Evolutionary conservation across 1,140 invertebrate genomes (phyloP), one percentile per base, ranked within the genome.

Genomic region (Phortica variegata): DNA sequence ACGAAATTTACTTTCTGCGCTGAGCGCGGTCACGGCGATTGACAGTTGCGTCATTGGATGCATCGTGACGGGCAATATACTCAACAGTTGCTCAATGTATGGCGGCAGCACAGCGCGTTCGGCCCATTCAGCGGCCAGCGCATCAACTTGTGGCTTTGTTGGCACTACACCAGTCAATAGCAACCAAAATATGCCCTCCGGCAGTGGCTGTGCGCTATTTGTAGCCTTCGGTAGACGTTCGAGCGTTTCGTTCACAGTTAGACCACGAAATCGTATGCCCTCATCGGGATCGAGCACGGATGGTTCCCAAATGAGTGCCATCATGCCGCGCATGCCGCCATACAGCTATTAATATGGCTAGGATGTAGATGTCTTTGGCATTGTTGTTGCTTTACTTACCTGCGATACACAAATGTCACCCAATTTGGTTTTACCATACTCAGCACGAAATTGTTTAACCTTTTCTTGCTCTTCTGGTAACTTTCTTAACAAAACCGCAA

Each of bases 11-110:
- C 91, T 95, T 76, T 96, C 92, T 58, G 86, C 88, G 78, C 94
- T 95, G 17, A 96, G 80, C 3, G 91, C 85, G 18, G 91, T 92
- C 49, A 95, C 85, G 1, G 94, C 94, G 4, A 91, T 87, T 39
- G 87, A 88, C 68, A 97, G 91, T 76, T 97, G 95, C 2, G 93
- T 86, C 95, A 98, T 97, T 0, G 95, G 95, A 73, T 97, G 95
- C 7, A 98, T 75, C 48, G 84, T 84, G 55, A 85, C 84, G 13
- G 95, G 95, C 77, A 98, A 89, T 70, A 91, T 90, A 76, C 97
- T 95, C 38, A 98, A 77, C 80, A 97, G 87, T 10, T 87, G 91
- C 12, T 92, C 89, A 13, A 97, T 92, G 77, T 97, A 93, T 12
- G 85, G 80, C 0, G 95, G 95, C 1, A 98, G 49, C 47, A 77